A percentile compares a stretch with the other conserved stretches of the same genome.
Conservation (phyloP, 2,888 invertebrate genomes). For the Temnothorax ravouxi region DNA sequence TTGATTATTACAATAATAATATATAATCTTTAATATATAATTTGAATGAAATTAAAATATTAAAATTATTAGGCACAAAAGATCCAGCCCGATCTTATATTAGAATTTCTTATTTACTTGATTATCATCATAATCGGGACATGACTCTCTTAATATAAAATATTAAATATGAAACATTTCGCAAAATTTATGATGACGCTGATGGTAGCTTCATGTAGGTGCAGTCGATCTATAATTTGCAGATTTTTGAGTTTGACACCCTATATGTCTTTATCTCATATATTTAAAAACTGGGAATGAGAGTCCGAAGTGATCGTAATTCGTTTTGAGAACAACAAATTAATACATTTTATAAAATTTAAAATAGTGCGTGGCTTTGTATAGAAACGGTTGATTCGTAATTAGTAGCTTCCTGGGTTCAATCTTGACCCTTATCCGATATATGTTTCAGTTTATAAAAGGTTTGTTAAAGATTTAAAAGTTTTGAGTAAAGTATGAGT, state of each 20-base stretch:
- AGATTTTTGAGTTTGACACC: neutral
- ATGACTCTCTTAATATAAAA: too few species aligned
- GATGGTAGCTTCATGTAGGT: neutral
- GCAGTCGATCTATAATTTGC: neutral
- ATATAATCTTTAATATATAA: neutral
- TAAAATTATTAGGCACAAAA: neutral
- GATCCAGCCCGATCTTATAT: too few species aligned
- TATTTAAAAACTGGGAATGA: neutral
- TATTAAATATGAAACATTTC: neutral
- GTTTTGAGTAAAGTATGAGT: neutral
- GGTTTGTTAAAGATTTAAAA: neutral
- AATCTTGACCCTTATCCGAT: neutral
- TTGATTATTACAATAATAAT: slow-evolving; percentile 4
- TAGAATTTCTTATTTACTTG: too few species aligned
- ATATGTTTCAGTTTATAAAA: neutral
- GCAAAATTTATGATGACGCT: neutral
- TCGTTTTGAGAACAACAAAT: neutral
- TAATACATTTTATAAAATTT: slow-evolving; percentile 13
- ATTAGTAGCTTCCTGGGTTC: neutral
- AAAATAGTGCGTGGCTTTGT: neutral
- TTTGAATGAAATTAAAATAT: neutral
- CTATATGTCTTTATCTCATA: neutral
- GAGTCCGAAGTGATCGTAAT: neutral
- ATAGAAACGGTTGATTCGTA: neutral
- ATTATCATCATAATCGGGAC: too few species aligned